Evolutionary conservation across 1,140 invertebrate species (phyloP), one percentile per base, ranked within the genome.

Genomic region (Cyrtorhinus lividipennis): DNA sequence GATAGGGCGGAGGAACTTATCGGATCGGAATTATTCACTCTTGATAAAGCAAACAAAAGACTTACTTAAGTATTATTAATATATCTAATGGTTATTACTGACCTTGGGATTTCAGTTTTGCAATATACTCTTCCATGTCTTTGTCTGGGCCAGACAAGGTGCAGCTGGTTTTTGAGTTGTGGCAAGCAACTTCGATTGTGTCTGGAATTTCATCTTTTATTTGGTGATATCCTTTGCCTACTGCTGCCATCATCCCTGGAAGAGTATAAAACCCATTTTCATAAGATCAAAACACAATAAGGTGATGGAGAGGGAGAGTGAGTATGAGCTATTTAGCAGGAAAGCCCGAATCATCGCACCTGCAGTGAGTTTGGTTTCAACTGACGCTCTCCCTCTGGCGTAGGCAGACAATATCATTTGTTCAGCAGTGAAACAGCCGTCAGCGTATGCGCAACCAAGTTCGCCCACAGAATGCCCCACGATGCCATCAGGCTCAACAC

Each of bases 391-490:
- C 3, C 84, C 84, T 72, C 83, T 70, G 70, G 78, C 80, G 69
- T 83, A 83, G 22, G 83, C 82, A 59, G 81, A 74, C 56, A 83
- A 68, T 44, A 86, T 74, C 26, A 80, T 81, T 71, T 86, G 79
- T 67, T 84, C 81, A 20, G 75, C 75, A 24, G 81, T 83, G 24
- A 86, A 74, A 56, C 77, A 78, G n/a, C 83, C 83, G 72, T 87
- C 85, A 65, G 82, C 82, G 72, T 87, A 86, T 12, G 81, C 83
- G 72, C 84, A 86, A 13, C 79, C 83, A 53, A 83, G 68, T 71
- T 83, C 82, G 3, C 82, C 82, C 8, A 79, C 81, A n/a, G 83
- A 85, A 71, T 86, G 84, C 12, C 85, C 84, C 59, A 87, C 71
- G 61, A 87, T 80, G 24, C 83, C 83, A 73, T 86, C 82, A 13